Conservation (phyloP, 2,113 vertebrate species). For the Lycocorax pyrrhopterus region DNA sequence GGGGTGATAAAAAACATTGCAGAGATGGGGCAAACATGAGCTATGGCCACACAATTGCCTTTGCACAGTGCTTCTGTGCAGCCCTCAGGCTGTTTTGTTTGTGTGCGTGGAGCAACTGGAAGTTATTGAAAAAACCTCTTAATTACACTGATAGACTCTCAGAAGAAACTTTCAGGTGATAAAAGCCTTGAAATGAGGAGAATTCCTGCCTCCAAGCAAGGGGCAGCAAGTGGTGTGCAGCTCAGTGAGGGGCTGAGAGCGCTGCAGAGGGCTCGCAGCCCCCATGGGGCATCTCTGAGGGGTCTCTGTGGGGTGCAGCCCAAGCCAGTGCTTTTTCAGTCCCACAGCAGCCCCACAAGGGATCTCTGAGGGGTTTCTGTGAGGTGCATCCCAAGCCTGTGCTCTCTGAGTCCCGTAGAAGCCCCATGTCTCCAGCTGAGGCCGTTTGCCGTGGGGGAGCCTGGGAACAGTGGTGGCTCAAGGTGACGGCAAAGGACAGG, state of each 20-base stretch:
- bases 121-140: not conserved
- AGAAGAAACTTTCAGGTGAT: not conserved
- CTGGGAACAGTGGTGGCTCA: fast-evolving
- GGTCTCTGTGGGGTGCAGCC: no score
- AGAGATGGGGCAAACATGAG: not conserved
- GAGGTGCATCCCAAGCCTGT: no score
- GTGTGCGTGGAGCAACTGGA: fast-evolving
- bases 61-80: fast-evolving
- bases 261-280: fast-evolving
- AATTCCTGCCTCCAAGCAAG: not conserved
- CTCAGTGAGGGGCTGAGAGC: fast-evolving
- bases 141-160: not conserved
- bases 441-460: fast-evolving
- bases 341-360: not conserved
- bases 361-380: not conserved
- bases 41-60: fast-evolving
- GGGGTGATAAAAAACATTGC: not conserved
- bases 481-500: fast-evolving
- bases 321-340: not conserved
- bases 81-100: fast-evolving
- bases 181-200: not conserved
- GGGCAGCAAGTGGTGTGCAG: fast-evolving
- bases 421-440: fast-evolving
- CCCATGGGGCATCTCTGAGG: no score
- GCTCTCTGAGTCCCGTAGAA: fast-evolving